Evolutionary conservation across 2,888 invertebrate species (phyloP), one percentile per base, ranked within the genome.

Genomic region (Pollenia amentaria): DNA sequence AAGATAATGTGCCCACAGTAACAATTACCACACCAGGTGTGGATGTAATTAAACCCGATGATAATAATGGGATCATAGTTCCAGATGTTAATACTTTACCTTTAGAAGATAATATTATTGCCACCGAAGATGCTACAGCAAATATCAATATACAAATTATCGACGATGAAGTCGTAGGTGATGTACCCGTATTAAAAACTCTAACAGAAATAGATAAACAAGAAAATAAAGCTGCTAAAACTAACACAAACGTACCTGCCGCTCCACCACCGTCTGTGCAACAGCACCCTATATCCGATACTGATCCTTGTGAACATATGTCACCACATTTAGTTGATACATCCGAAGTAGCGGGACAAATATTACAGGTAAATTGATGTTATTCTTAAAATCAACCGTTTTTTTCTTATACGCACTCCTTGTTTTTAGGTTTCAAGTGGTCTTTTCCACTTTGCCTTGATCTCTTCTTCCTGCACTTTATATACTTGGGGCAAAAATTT

Each of bases 401-500:
- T 7, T 46, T 40, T 14, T 48, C 57, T 38, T 60, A 10, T 51
- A 10, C 10, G n/a, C 18, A 48, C 69, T 53, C 3, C 70, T 42
- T n/a, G 6, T 18, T 75, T 65, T 12, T 38, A 93, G 94, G 91
- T 96, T 86, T 94, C 96, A 57, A 96, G 96, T 81, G 98, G 98
- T 1, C 96, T 97, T 93, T 96, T 97, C 91, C 98, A 98, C 92
- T 97, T 96, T 53, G 96, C 96, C 55, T 93, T 97, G 72, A 92
- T 97, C 69, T 96, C 96, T 57, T 95, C 95, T 75, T 94, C 95
- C 73, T 97, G 97, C 7, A 94, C 95, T 9, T 93, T 97, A 1
- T 97, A 96, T 90, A 95, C 96, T 0, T 98, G 98, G 97, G 98
- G 98, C 2, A 95, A 97, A 87, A 98, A 97, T 93, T 95, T 97